Evolutionary conservation across 2,113 vertebrate genomes (phyloP), one percentile per base, ranked within the genome.

Genomic region (Ciconia boyciana): DNA sequence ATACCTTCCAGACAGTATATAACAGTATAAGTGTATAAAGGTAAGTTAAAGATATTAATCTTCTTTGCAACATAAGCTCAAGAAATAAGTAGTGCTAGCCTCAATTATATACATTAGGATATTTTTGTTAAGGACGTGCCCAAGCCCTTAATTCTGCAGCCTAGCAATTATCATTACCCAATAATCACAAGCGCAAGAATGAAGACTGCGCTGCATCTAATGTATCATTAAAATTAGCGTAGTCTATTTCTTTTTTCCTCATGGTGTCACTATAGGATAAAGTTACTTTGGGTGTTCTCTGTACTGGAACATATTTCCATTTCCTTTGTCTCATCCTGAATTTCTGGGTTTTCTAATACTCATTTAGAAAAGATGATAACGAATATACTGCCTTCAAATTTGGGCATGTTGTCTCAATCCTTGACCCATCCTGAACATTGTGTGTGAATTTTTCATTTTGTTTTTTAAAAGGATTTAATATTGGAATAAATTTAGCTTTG

Each of bases 181-280:
- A 22, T 82, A 64, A 89, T 41, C 49, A 71, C 39, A 79, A 70
- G 48, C 3, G 5, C 43, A 90, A 66, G 21, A 68, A 65, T 22
- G 46, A 87, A 88, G 16, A 43, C 44, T 51, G 46, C 85, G 51
- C 34, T 92, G 62, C 31, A 5, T 66, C 58, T 62, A 69, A 76
- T 7, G 11, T 0, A 0, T 43, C 32, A 39, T 75, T 31, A 20
- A 81, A 87, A 85, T 82, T 44, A 83, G 7, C 34, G 84, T 74
- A 28, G 20, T 66, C 36, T 85, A 15, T 80, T 94, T 72, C 74
- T 93, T 82, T 93, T 92, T 95, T 74, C 96, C 96, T 97, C 95
- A 96, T 80, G 97, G 94, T 97, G 97, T 97, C 97, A 95, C 91
- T 97, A 22, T 85, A 97, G 70, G 87, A 96, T 96, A 95, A 94